phyloP scores from a whole-genome alignment of 2,113 vertebrate genomes.

The Sprattus sprattus region DNA sequence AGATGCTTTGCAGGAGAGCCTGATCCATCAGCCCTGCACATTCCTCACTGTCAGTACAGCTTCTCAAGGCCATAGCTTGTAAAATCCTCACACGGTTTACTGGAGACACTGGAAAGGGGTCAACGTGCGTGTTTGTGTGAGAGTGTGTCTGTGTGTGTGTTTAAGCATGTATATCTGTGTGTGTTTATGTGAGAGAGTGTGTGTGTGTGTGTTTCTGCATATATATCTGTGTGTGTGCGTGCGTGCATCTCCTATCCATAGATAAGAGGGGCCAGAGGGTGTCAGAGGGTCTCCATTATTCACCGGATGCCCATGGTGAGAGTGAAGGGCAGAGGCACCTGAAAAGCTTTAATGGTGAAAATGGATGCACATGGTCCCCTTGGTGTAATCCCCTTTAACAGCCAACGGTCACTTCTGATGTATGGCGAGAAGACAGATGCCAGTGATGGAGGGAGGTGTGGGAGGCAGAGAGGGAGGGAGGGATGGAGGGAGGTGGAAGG shows the following conservation, averaged over 20 bases:
- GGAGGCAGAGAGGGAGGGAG: constrained; percentile 4
- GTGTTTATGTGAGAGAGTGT: constrained; percentile 34
- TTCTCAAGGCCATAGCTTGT: constrained; percentile 24
- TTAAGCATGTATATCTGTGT: neutral
- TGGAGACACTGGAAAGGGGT: constrained; percentile 41
- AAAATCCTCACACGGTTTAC: constrained; percentile 35
- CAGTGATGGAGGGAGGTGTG: constrained; percentile 47
- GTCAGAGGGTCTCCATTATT: constrained; percentile 61
- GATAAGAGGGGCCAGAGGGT: constrained; percentile 62
- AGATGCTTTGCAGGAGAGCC: constrained; percentile 39
- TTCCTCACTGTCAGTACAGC: constrained; percentile 47
- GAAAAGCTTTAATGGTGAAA: constrained; percentile 72
- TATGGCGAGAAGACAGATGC: constrained; percentile 65
- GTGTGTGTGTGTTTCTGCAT: neutral
- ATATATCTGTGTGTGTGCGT: constrained; percentile 4
- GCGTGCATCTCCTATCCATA: constrained; percentile 43
- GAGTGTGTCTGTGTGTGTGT: constrained; percentile 41
- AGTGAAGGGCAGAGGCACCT: constrained; percentile 56
- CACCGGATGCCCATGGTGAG: constrained; percentile 53
- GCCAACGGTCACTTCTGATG: constrained; percentile 63
- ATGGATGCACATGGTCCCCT: constrained; percentile 61
- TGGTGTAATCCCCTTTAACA: constrained; percentile 62
- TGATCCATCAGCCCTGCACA: constrained; percentile 51
- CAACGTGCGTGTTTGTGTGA: constrained; percentile 18
- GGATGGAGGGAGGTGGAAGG: neutral